A percentile compares a stretch with the other conserved stretches of the same genome.
These are phyloP conservation scores for Tetheella fluctuosa DNA, from an alignment of 2,888 invertebrate species.

Conservation along the genomic window DNA sequence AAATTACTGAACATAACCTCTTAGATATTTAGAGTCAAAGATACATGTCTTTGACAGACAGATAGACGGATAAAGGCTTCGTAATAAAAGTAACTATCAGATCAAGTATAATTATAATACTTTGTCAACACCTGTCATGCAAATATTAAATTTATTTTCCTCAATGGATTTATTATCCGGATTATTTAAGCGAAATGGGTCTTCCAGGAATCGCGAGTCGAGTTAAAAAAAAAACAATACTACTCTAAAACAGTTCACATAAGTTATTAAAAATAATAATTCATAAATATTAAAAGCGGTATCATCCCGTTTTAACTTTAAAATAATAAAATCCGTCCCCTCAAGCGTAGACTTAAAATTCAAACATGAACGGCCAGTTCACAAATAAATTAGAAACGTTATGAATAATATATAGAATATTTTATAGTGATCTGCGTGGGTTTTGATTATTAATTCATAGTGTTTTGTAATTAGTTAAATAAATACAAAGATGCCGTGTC, in stretches of 20 bases:
- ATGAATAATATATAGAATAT: conserved; percentile 34
- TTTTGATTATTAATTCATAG: conserved; percentile 41
- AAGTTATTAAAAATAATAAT: neutral
- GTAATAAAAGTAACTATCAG: no score
- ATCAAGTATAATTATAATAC: no score
- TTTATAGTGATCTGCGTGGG: conserved; percentile 25
- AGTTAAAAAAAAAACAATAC: neutral
- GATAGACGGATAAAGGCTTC: no score
- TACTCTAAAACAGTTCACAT: neutral
- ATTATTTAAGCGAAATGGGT: no score
- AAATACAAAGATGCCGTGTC: conserved; percentile 25
- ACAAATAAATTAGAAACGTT: neutral
- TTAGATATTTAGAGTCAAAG: no score
- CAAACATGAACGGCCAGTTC: neutral
- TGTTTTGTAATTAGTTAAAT: conserved; percentile 42
- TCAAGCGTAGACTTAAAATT: neutral
- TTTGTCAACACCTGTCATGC: no score
- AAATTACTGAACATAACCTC: no score
- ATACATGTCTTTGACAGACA: no score
- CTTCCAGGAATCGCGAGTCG: no score
- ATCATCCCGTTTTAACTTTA: neutral
- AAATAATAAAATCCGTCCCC: neutral
- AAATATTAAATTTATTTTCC: no score
- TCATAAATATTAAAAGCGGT: neutral
- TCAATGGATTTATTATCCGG: no score